Evolutionary conservation across 2,113 vertebrate species (phyloP).

Genomic region (Lutjanus erythropterus): DNA sequence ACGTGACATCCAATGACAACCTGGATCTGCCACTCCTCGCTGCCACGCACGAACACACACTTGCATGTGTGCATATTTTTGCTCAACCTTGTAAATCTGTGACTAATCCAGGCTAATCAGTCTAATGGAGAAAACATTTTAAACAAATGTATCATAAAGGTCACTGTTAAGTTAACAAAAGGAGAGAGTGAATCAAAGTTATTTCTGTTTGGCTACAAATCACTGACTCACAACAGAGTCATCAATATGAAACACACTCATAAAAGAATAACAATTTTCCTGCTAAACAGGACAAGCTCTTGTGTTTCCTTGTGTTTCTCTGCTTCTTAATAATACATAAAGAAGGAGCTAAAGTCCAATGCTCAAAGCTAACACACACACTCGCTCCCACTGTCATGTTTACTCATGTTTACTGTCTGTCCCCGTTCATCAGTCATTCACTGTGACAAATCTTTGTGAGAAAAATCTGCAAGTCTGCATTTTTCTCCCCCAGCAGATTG

Average conservation of each 20-base stretch:
- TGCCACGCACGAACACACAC: conserved; percentile 33
- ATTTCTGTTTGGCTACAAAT: conserved; percentile 71
- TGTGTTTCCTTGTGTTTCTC: conserved; percentile 61
- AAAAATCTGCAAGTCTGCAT: conserved; percentile 82
- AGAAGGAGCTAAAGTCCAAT: conserved; percentile 47
- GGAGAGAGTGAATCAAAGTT: conserved; percentile 58
- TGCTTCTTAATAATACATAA: conserved; percentile 73
- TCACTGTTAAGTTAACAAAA: conserved; percentile 39
- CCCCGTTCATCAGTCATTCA: conserved; percentile 82
- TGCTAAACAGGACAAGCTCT: conserved; percentile 65
- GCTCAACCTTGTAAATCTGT: conserved; percentile 36
- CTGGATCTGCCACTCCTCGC: conserved; percentile 48
- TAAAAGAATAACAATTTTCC: conserved; percentile 69
- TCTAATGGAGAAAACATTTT: conserved; percentile 29
- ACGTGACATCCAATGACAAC: conserved; percentile 66
- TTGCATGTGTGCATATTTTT: conserved; percentile 17
- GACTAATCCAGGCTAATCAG: conserved; percentile 31
- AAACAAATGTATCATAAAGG: conserved; percentile 51
- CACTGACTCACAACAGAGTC: conserved; percentile 71
- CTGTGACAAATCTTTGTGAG: conserved; percentile 75
- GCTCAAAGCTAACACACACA: conserved; percentile 46
- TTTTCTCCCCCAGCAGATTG: conserved; percentile 73
- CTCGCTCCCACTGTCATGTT: conserved; percentile 58
- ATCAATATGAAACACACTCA: conserved; percentile 78
- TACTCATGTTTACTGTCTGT: conserved; percentile 57